A percentile compares a stretch with the other conserved stretches of the same genome.
phyloP scores from a whole-genome alignment of 2,113 vertebrate species.

The Erythrocebus patas region DNA sequence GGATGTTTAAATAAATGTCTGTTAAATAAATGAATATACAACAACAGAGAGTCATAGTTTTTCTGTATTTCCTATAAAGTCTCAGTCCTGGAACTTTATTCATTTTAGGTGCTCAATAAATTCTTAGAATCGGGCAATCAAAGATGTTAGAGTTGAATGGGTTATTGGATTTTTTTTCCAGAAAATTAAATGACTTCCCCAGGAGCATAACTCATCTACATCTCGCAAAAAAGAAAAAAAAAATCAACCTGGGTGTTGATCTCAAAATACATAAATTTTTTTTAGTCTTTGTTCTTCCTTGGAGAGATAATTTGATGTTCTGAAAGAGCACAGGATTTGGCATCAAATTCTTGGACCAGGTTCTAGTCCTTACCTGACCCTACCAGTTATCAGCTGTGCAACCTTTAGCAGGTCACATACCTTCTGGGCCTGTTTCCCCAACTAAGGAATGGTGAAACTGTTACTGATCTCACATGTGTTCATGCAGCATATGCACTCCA shows the following conservation, averaged over 20 bases:
- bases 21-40: constrained; percentile 3
- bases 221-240: background rate
- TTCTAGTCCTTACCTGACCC: background rate
- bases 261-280: background rate
- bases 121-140: background rate
- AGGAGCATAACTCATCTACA: background rate
- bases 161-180: background rate
- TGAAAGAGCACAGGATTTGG: background rate
- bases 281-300: background rate
- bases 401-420: background rate
- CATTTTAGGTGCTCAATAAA: background rate
- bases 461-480: background rate
- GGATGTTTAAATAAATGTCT: background rate
- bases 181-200: constrained; percentile 31
- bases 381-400: background rate
- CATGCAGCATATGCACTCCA: background rate
- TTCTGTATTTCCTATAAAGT: background rate
- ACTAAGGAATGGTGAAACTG: background rate
- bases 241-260: background rate
- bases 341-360: background rate
- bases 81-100: background rate
- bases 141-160: background rate
- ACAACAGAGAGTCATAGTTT: background rate
- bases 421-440: background rate
- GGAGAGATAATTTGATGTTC: background rate